These are phyloP conservation scores for Naso thynnoides DNA, from an alignment of 2,797 vertebrate species.

Conservation along the genomic window DNA sequence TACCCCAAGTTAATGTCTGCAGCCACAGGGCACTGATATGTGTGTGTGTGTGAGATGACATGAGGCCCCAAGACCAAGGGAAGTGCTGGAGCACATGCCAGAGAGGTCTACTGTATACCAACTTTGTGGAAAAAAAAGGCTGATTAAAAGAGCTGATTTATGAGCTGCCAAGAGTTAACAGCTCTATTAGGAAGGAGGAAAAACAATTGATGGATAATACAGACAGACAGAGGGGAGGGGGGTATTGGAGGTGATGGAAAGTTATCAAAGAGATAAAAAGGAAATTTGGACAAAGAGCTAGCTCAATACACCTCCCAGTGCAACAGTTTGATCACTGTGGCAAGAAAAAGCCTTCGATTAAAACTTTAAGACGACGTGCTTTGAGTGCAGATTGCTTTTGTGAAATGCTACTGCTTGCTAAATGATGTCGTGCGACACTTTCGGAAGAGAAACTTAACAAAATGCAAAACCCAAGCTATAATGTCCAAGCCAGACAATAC, in stretches of 20 bases:
- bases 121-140: slow-evolving; percentile 61
- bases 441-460: slow-evolving; percentile 23
- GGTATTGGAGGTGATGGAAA: slow-evolving; percentile 20
- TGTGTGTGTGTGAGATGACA: slow-evolving; percentile 47
- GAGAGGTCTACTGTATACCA: slow-evolving; percentile 57
- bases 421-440: slow-evolving; percentile 16
- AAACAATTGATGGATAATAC: slow-evolving; percentile 60
- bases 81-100: slow-evolving; percentile 63
- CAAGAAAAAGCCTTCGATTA: background rate
- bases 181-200: slow-evolving; percentile 67
- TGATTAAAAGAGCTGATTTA: slow-evolving; percentile 79
- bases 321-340: slow-evolving; percentile 30
- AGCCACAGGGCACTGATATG: slow-evolving; percentile 56
- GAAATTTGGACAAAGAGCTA: slow-evolving; percentile 20
- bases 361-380: slow-evolving; percentile 24
- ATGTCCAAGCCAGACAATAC: background rate
- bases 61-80: slow-evolving; percentile 49
- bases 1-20: slow-evolving; percentile 60
- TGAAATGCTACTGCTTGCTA: slow-evolving; percentile 34
- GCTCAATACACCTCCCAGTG: slow-evolving; percentile 15
- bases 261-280: slow-evolving; percentile 26
- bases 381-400: slow-evolving; percentile 18
- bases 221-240: slow-evolving; percentile 17
- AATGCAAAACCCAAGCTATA: slow-evolving; percentile 44
- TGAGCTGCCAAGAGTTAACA: slow-evolving; percentile 68